Evolutionary conservation across 2,888 invertebrate genomes (phyloP).

Genomic region (Xanthia icteritia): DNA sequence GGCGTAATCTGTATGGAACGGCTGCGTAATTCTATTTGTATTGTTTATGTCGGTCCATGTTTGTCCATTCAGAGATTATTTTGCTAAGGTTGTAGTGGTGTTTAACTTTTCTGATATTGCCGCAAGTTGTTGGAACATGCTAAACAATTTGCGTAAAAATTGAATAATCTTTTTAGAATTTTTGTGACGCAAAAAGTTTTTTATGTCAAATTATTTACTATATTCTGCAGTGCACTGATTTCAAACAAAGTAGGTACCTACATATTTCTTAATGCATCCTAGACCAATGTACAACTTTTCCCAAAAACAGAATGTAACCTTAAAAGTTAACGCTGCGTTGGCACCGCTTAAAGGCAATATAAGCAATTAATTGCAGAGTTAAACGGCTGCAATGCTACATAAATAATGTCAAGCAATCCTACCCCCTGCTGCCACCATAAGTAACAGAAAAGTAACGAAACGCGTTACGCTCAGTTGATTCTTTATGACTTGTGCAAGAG

Average conservation of each 20-base stretch:
- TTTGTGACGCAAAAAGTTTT: not conserved
- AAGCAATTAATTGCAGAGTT: constrained; percentile 54
- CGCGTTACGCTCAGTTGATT: constrained; percentile 56
- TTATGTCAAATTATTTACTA: not conserved
- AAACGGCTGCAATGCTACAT: constrained; percentile 46
- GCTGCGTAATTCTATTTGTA: constrained; percentile 45
- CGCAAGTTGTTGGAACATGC: not conserved
- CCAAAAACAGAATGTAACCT: not conserved
- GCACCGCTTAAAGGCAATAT: constrained; percentile 40
- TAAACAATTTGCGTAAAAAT: not conserved
- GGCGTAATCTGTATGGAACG: constrained; percentile 39
- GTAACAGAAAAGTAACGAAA: constrained; percentile 51
- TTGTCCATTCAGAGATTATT: constrained; percentile 21
- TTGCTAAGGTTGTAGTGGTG: constrained; percentile 1
- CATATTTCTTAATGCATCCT: not conserved
- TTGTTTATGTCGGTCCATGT: constrained; percentile 14
- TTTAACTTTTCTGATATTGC: constrained; percentile 4
- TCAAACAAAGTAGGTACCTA: not conserved
- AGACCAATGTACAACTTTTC: not conserved
- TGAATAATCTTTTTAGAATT: not conserved
- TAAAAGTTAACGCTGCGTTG: constrained; percentile 4
- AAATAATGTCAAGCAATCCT: constrained; percentile 55
- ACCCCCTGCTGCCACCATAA: constrained; percentile 48
- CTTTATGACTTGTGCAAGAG: constrained; percentile 52
- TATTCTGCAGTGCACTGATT: not conserved